Percentiles rank a stretch among this genome's conserved stretches.
Evolutionary conservation across 2,113 vertebrate genomes (phyloP).

Genomic region (Gnathonemus echidnorhynchus): DNA sequence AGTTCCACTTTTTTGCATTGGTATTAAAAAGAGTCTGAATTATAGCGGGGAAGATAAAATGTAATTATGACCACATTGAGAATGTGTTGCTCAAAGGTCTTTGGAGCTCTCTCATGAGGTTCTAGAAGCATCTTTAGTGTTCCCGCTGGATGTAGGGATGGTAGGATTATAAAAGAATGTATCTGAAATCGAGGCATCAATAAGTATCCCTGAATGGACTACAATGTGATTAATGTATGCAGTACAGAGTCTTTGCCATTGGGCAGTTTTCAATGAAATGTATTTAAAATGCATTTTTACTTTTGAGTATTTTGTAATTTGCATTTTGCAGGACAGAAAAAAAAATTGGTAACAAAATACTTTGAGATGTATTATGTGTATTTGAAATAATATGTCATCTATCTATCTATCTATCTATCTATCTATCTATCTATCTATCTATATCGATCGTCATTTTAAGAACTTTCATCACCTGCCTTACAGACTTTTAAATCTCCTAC

Average conservation of each 20-base stretch:
- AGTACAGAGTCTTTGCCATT: neutral
- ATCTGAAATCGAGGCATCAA: neutral
- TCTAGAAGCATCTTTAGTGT: neutral
- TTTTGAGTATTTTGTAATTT: neutral
- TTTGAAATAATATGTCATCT: too few species aligned
- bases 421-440: too few species aligned
- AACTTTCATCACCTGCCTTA: neutral
- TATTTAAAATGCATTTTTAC: neutral
- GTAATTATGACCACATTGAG: constrained; percentile 9
- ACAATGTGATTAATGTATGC: neutral
- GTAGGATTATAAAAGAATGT: neutral
- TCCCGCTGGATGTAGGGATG: neutral
- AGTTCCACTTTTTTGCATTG: constrained; percentile 6
- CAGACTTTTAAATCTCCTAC: neutral
- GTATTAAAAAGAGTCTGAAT: constrained; percentile 4
- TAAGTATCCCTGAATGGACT: neutral
- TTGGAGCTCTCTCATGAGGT: neutral
- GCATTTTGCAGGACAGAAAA: too few species aligned
- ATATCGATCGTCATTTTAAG: too few species aligned
- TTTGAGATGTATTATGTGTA: too few species aligned
- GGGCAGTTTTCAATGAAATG: neutral
- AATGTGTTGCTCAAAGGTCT: neutral
- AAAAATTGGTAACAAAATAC: too few species aligned
- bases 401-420: too few species aligned
- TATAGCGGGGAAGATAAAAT: constrained; percentile 13